Evolutionary conservation across 1,140 invertebrate genomes (phyloP).

Genomic region (Rhagoletis zephyria): DNA sequence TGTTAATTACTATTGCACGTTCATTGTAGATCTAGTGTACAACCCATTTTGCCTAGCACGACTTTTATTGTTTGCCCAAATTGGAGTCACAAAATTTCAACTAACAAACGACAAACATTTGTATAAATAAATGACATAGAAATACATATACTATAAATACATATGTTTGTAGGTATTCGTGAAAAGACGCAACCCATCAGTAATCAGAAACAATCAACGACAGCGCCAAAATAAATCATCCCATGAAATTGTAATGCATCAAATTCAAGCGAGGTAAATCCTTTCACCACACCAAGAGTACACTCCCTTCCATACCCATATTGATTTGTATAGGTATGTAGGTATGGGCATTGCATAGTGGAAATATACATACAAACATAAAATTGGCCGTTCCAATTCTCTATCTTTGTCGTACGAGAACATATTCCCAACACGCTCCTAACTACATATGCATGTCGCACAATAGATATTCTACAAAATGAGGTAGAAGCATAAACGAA

Average conservation of each 20-base stretch:
- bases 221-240: constrained; percentile 24
- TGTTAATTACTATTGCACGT: no score
- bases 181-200: constrained; percentile 13
- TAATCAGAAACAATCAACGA: constrained; percentile 21
- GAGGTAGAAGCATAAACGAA: background rate
- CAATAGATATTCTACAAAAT: background rate
- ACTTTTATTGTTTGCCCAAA: no score
- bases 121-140: no score
- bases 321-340: background rate
- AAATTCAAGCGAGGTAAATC: constrained; percentile 37
- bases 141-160: no score
- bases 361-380: background rate
- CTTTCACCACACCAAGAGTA: constrained; percentile 34
- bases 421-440: background rate
- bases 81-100: no score
- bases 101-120: no score
- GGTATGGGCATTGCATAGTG: background rate
- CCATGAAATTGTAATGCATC: constrained; percentile 44
- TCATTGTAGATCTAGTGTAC: no score
- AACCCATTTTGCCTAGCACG: no score
- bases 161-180: background rate
- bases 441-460: background rate
- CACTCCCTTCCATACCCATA: background rate
- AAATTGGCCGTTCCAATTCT: background rate
- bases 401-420: background rate